These are phyloP conservation scores for Ptilonorhynchus violaceus DNA, from an alignment of 2,113 vertebrate genomes.

Conservation along the genomic window DNA sequence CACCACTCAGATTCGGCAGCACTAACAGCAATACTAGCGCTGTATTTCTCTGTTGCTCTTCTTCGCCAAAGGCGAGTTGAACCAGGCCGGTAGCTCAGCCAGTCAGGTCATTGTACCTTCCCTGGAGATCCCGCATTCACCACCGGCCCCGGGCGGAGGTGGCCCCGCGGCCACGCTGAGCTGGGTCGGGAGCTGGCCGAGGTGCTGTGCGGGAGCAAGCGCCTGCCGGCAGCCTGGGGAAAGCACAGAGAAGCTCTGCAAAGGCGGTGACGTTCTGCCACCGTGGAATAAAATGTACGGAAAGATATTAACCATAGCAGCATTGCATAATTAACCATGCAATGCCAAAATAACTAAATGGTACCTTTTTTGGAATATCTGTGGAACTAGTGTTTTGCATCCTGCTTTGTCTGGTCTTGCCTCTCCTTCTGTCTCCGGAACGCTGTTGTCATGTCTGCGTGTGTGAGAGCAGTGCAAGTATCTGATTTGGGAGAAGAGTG, in stretches of 20 bases:
- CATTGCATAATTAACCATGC: not conserved
- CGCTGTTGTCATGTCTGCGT: not conserved
- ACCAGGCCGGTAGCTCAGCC: not conserved
- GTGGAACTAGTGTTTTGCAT: not conserved
- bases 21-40: accelerated
- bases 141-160: accelerated
- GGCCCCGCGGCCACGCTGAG: not conserved
- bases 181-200: not conserved
- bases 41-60: not conserved
- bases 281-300: not conserved
- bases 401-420: not conserved
- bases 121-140: not conserved
- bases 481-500: not conserved
- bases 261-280: accelerated
- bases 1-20: not conserved
- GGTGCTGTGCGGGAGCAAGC: not conserved
- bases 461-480: not conserved
- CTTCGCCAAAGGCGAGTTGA: too few species aligned
- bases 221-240: accelerated
- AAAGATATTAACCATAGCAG: not conserved
- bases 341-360: not conserved
- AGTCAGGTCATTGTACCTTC: accelerated
- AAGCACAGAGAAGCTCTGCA: accelerated
- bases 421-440: not conserved
- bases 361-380: not conserved